Evolutionary conservation across 2,113 vertebrate species (phyloP).

Genomic region (Engraulis encrasicolus): DNA sequence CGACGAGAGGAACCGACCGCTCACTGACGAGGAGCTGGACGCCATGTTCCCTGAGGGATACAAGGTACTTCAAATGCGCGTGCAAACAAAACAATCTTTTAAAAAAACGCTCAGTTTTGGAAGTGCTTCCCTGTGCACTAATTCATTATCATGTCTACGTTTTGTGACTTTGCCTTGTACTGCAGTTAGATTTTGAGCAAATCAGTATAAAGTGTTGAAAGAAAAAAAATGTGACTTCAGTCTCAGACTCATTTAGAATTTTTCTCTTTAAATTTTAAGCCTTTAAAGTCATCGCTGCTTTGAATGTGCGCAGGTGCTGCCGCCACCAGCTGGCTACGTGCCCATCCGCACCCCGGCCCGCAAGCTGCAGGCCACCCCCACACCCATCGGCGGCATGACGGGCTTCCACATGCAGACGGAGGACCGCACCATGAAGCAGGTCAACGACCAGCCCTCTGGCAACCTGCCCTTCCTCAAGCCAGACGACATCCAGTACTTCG

Average conservation of each 20-base stretch:
- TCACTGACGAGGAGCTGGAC: slow-evolving; percentile 96
- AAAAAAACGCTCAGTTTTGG: too few relatives aligned
- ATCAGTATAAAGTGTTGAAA: too few relatives aligned
- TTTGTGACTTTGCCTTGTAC: too few relatives aligned
- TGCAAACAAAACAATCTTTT: too few relatives aligned
- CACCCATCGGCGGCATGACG: slow-evolving; percentile 95
- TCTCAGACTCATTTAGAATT: too few relatives aligned
- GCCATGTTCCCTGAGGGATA: slow-evolving; percentile 99
- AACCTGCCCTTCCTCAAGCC: slow-evolving; percentile 98
- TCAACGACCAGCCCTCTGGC: slow-evolving; percentile 96
- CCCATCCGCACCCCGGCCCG: slow-evolving; percentile 97
- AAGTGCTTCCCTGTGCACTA: too few relatives aligned
- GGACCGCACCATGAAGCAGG: slow-evolving; percentile 92
- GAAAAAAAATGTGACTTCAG: too few relatives aligned
- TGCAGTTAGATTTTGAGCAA: too few relatives aligned
- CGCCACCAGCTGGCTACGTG: slow-evolving; percentile 95
- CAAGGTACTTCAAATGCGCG: slow-evolving; percentile 75
- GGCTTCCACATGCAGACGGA: slow-evolving; percentile 98
- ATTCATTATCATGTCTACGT: too few relatives aligned
- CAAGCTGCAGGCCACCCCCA: slow-evolving; percentile 95
- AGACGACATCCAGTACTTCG: slow-evolving; percentile 98
- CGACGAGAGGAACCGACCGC: slow-evolving; percentile 94
- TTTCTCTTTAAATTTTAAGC: neutral
- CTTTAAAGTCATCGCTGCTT: neutral
- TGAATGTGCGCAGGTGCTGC: slow-evolving; percentile 81